Percentiles rank a stretch among this genome's conserved stretches.
Evolutionary conservation across 2,888 invertebrate genomes (phyloP).

Genomic region (Eucriotettix oculatus): DNA sequence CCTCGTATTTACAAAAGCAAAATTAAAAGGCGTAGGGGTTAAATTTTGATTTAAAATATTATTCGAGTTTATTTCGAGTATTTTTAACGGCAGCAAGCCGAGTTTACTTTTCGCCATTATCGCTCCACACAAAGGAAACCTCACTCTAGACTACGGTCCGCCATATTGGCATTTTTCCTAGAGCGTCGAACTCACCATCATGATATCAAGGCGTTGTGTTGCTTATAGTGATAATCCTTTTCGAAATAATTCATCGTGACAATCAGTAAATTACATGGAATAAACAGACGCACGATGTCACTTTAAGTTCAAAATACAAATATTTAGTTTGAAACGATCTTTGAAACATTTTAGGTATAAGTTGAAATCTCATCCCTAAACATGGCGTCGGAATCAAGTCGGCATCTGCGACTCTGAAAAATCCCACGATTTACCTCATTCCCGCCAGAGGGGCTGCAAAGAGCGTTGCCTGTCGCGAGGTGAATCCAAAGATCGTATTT

Average conservation of each 20-base stretch:
- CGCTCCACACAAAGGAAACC: slow-evolving; percentile 5
- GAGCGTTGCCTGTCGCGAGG: too few relatives aligned
- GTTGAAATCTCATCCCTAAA: slow-evolving; percentile 29
- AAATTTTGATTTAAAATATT: too few relatives aligned
- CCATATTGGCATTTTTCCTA: slow-evolving; percentile 30
- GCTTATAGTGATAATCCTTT: slow-evolving; percentile 38
- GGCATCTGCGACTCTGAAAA: not conserved
- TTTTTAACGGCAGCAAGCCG: too few relatives aligned
- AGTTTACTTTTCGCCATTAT: not conserved
- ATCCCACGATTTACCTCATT: not conserved
- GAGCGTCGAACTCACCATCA: slow-evolving; percentile 40
- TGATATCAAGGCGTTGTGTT: slow-evolving; percentile 47
- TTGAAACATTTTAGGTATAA: slow-evolving; percentile 27
- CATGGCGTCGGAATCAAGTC: slow-evolving; percentile 29
- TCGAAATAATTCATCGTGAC: slow-evolving; percentile 28
- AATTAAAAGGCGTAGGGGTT: too few relatives aligned
- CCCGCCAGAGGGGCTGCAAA: not conserved
- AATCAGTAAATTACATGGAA: slow-evolving; percentile 27
- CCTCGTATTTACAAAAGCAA: too few relatives aligned
- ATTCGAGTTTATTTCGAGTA: too few relatives aligned
- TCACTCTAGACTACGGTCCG: slow-evolving; percentile 16
- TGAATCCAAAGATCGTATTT: too few relatives aligned
- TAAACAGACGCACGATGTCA: slow-evolving; percentile 26
- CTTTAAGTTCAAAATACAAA: too few relatives aligned
- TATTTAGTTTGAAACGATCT: slow-evolving; percentile 30